phyloP scores from a whole-genome alignment of 1,140 invertebrate genomes.

The Tigriopus japonicus region DNA sequence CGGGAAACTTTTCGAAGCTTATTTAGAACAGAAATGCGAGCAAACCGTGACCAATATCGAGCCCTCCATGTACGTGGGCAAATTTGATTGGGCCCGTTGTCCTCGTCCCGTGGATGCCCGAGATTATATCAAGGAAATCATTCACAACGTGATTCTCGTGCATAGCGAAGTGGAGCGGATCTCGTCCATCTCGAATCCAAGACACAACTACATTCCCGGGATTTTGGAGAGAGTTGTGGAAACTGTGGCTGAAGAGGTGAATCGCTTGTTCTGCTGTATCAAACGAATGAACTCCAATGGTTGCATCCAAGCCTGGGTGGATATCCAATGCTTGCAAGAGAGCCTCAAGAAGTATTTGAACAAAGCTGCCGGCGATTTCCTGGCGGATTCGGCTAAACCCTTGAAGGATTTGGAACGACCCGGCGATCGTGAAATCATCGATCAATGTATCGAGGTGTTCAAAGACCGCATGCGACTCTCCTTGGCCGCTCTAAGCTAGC shows the following conservation, averaged over 20 bases:
- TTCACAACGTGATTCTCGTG: slow-evolving; percentile 75
- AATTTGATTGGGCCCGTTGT: slow-evolving; percentile 63
- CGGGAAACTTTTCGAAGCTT: slow-evolving; percentile 33
- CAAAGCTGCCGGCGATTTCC: slow-evolving; percentile 8
- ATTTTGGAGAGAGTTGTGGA: slow-evolving; percentile 7
- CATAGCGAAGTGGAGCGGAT: slow-evolving; percentile 56
- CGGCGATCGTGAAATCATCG: background rate
- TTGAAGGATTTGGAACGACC: slow-evolving; percentile 14
- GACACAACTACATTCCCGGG: background rate
- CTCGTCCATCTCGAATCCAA: background rate
- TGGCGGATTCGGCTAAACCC: slow-evolving; percentile 12
- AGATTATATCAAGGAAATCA: slow-evolving; percentile 77
- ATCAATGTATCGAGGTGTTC: slow-evolving; percentile 1
- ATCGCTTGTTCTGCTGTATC: slow-evolving; percentile 12
- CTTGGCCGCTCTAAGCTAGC: slow-evolving; percentile 15
- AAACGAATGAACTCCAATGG: slow-evolving; percentile 13
- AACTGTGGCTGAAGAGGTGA: slow-evolving; percentile 9
- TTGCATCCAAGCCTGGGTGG: slow-evolving; percentile 15
- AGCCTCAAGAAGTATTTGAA: slow-evolving; percentile 1
- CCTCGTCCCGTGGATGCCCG: slow-evolving; percentile 48
- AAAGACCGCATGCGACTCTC: background rate
- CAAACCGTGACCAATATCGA: slow-evolving; percentile 61
- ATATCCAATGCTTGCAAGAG: slow-evolving; percentile 14
- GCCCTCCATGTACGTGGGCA: slow-evolving; percentile 77
- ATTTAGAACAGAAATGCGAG: slow-evolving; percentile 79